phyloP scores from a whole-genome alignment of 2,888 invertebrate genomes.

The Siphlonurus alternatus region DNA sequence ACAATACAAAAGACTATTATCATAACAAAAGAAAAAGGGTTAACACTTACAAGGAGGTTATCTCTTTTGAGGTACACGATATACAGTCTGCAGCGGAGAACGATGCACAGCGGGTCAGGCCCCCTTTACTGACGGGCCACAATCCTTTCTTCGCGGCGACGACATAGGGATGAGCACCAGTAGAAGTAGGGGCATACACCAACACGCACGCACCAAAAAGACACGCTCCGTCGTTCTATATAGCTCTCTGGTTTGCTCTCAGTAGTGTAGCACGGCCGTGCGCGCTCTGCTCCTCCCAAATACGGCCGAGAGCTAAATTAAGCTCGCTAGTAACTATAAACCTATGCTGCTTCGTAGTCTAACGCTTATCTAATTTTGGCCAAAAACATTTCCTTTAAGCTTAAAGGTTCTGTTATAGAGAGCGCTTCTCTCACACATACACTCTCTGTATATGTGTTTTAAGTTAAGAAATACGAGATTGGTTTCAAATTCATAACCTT shows the following conservation, averaged over 20 bases:
- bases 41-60: background rate
- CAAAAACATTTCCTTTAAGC: background rate
- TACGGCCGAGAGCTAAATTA: constrained; percentile 2
- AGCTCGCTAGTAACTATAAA: constrained; percentile 3
- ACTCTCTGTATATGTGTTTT: background rate
- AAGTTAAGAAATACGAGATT: background rate
- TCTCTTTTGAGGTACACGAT: no score
- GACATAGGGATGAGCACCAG: background rate
- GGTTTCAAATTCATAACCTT: background rate
- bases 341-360: background rate
- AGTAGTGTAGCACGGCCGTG: background rate
- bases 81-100: no score
- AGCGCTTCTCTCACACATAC: background rate
- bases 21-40: background rate
- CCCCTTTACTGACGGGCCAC: no score
- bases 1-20: no score
- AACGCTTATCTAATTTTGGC: constrained; percentile 3
- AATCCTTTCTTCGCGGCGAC: background rate
- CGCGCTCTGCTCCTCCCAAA: constrained; percentile 1
- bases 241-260: background rate
- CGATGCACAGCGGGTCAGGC: no score
- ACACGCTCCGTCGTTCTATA: background rate
- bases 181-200: background rate
- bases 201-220: background rate
- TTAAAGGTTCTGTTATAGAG: background rate